phyloP scores from a whole-genome alignment of 2,797 vertebrate species.

The Pteronotus mesoamericanus region DNA sequence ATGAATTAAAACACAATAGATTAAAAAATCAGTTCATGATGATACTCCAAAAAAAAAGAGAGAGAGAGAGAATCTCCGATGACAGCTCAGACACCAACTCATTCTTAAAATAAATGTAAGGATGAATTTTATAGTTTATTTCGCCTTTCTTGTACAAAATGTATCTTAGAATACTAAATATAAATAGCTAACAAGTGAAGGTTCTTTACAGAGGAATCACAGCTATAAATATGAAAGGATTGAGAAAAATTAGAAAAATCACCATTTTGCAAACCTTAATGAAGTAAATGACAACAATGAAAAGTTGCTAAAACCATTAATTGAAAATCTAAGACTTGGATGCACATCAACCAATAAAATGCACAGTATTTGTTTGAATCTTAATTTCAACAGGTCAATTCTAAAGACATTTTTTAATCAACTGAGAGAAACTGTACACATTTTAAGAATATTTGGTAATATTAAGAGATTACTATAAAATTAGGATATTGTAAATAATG shows the following conservation, averaged over 20 bases:
- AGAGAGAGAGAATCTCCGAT: neutral
- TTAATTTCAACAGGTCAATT: neutral
- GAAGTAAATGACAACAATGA: neutral
- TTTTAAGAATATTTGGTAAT: neutral
- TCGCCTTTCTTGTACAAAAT: neutral
- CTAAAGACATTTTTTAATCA: neutral
- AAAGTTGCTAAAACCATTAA: neutral
- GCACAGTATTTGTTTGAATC: neutral
- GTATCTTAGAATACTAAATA: neutral
- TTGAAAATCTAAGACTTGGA: neutral
- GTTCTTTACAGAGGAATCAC: neutral
- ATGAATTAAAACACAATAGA: neutral
- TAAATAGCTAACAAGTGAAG: neutral
- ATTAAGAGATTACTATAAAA: neutral
- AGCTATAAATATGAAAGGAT: neutral
- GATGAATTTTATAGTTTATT: neutral
- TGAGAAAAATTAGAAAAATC: neutral
- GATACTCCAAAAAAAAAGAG: neutral
- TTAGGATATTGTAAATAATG: neutral
- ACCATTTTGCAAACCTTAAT: neutral
- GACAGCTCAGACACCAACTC: neutral
- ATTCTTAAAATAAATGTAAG: neutral
- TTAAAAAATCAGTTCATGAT: neutral
- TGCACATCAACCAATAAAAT: neutral
- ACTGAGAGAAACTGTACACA: neutral